Percentiles rank a stretch among this genome's conserved stretches.
phyloP scores from a whole-genome alignment of 2,113 vertebrate species.

The Hippopotamus amphibius region DNA sequence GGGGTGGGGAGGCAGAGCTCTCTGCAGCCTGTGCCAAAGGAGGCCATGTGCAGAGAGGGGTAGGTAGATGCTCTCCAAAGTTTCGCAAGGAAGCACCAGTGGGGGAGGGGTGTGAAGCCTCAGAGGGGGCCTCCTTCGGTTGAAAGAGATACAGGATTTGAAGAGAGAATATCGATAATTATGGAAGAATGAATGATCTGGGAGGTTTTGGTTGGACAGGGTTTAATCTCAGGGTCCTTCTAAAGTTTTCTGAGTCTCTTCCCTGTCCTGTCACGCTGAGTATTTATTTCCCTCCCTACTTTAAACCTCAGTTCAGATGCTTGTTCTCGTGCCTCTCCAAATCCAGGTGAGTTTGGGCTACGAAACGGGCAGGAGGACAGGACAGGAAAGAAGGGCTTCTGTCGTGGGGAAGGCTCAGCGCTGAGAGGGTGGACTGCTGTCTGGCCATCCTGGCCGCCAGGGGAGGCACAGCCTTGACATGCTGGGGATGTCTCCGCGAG shows the following conservation, averaged over 20 bases:
- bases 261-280: fast-evolving
- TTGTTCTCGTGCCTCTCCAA: not conserved
- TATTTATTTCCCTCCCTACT: fast-evolving
- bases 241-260: too few species aligned
- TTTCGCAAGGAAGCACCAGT: not conserved
- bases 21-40: not conserved
- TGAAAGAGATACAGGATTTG: not conserved
- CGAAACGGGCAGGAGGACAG: not conserved
- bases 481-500: not conserved
- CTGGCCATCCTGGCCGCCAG: fast-evolving
- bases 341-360: not conserved
- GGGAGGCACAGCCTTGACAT: fast-evolving
- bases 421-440: not conserved
- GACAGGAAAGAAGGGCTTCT: not conserved
- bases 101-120: not conserved
- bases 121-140: not conserved
- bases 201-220: not conserved
- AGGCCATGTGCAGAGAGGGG: not conserved
- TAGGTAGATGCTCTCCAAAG: not conserved
- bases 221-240: not conserved
- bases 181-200: not conserved
- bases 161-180: not conserved
- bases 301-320: not conserved
- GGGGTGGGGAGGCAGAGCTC: not conserved
- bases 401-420: not conserved